phyloP scores from a whole-genome alignment of 64 coral and sea anemone genomes.

The Trachythela sp. region DNA sequence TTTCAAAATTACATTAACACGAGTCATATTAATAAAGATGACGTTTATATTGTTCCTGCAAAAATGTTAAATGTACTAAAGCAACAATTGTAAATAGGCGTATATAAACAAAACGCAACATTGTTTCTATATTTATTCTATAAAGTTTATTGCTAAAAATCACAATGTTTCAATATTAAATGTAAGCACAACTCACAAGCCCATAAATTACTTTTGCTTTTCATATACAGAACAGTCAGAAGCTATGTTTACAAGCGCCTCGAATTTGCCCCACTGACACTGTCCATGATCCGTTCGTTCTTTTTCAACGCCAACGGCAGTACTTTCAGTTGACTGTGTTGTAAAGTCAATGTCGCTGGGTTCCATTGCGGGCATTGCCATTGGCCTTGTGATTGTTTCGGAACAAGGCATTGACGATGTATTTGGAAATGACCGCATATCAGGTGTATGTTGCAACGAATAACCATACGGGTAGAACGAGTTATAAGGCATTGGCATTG shows the following conservation, averaged over 20 bases:
- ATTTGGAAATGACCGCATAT: not conserved
- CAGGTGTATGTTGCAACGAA: not conserved
- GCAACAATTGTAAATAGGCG: no score
- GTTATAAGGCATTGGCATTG: not conserved
- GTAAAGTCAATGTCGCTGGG: not conserved
- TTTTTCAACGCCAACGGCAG: not conserved
- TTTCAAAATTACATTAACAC: no score
- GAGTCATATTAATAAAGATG: not conserved
- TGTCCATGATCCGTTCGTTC: no score
- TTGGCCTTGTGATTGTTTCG: not conserved
- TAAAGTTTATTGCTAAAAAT: not conserved
- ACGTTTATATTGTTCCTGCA: no score
- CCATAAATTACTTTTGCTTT: not conserved
- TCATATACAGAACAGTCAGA: not conserved
- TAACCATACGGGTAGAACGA: not conserved
- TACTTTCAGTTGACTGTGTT: not conserved
- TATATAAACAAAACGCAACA: not conserved
- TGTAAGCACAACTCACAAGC: not conserved
- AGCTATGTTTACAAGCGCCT: not conserved
- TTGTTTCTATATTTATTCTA: not conserved
- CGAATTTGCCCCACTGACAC: no score
- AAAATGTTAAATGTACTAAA: no score
- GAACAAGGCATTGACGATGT: not conserved
- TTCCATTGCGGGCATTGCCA: not conserved
- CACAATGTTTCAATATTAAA: not conserved